Evolutionary conservation across 2,888 invertebrate genomes (phyloP).

Genomic region (Archaeoteleia sp.): DNA sequence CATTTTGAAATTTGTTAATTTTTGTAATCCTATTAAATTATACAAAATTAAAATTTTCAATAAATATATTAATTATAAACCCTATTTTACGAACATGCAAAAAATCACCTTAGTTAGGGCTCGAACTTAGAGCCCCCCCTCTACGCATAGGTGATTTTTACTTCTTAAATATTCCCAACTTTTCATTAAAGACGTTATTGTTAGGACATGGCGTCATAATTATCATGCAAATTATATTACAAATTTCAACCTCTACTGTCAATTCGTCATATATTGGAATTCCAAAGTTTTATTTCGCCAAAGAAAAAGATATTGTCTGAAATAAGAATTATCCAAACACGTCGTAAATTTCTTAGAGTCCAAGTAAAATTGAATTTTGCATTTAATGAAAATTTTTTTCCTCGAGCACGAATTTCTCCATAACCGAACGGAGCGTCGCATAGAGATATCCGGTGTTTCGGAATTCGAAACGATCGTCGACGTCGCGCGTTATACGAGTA

Average conservation of each 20-base stretch:
- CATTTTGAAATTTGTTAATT: too few relatives aligned
- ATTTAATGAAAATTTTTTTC: conserved; percentile 54
- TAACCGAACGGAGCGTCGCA: conserved; percentile 49
- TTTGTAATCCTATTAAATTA: too few relatives aligned
- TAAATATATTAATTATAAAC: too few relatives aligned
- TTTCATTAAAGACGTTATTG: too few relatives aligned
- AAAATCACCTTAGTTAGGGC: too few relatives aligned
- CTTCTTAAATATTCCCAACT: too few relatives aligned
- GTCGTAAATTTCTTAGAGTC: conserved; percentile 50
- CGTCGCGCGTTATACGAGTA: conserved; percentile 52
- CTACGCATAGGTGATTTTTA: too few relatives aligned
- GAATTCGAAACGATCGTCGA: conserved; percentile 58
- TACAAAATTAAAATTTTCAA: too few relatives aligned
- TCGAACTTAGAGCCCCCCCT: too few relatives aligned
- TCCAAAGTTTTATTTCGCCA: conserved; percentile 36
- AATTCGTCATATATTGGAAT: conserved; percentile 42
- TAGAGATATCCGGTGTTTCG: conserved; percentile 57
- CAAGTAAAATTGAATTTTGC: conserved; percentile 50
- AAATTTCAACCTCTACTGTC: conserved; percentile 39
- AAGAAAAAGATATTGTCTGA: conserved; percentile 36
- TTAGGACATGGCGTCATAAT: too few relatives aligned
- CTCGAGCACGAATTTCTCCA: conserved; percentile 49
- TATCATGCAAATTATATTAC: too few relatives aligned
- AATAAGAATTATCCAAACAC: conserved; percentile 47
- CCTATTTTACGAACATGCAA: too few relatives aligned